Conservation (phyloP, 2,888 invertebrate genomes). For the Zhuqinia jingwanae region DNA sequence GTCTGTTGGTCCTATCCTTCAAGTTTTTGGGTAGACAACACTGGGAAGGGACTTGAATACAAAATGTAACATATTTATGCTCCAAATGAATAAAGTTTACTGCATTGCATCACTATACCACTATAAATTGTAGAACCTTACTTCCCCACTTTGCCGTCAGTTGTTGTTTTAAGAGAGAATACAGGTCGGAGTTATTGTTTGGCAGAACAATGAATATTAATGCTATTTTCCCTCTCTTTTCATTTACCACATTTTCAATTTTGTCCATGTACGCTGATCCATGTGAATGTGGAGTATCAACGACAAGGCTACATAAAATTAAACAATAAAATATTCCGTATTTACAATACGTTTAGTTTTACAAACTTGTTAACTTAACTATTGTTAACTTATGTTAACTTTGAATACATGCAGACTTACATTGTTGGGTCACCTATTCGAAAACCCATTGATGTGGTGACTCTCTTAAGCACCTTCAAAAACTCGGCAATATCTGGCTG, state of each 20-base stretch:
- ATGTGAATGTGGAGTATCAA: too few species aligned
- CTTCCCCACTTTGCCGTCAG: slow-evolving; percentile 74
- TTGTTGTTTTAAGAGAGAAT: slow-evolving; percentile 83
- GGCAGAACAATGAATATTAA: slow-evolving; percentile 82
- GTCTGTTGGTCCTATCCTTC: slow-evolving; percentile 2
- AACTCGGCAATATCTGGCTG: not conserved
- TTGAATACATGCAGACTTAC: too few species aligned
- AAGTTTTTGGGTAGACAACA: slow-evolving; percentile 81
- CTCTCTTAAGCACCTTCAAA: not conserved
- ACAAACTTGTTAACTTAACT: too few species aligned
- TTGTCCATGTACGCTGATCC: not conserved
- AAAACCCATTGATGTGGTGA: slow-evolving; percentile 16
- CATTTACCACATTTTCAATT: not conserved
- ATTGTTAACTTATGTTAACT: too few species aligned
- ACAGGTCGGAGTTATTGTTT: slow-evolving; percentile 82
- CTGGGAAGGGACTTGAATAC: slow-evolving; percentile 82
- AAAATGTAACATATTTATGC: slow-evolving; percentile 68
- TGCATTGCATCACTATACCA: not conserved
- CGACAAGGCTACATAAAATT: too few species aligned
- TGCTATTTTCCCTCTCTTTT: not conserved
- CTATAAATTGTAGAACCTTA: slow-evolving; percentile 58
- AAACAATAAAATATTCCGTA: too few species aligned
- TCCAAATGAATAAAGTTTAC: not conserved
- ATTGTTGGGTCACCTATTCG: not conserved
- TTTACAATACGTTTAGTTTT: too few species aligned